These are phyloP conservation scores for Drosophila baimaii DNA, from an alignment of 1,140 invertebrate species.

Conservation along the genomic window DNA sequence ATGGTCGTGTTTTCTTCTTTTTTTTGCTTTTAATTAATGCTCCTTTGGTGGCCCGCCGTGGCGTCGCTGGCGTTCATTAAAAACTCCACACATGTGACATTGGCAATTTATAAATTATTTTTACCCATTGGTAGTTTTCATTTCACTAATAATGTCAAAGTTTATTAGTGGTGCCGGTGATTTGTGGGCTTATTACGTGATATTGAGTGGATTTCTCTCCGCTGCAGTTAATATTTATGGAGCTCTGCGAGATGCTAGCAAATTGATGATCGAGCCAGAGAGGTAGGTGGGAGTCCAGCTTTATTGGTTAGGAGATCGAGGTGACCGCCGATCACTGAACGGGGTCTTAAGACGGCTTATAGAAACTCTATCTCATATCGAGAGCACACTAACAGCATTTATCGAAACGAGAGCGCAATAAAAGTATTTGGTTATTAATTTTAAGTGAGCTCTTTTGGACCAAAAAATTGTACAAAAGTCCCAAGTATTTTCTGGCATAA, in stretches of 20 bases:
- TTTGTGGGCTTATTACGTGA: slow-evolving; percentile 68
- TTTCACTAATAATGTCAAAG: slow-evolving; percentile 72
- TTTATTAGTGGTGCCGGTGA: slow-evolving; percentile 59
- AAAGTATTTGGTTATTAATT: neutral
- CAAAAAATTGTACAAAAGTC: neutral
- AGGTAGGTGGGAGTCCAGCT: neutral
- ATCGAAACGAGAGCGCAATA: neutral
- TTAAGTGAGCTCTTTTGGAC: neutral
- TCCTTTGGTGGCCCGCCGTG: slow-evolving; percentile 44
- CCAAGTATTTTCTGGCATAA: neutral
- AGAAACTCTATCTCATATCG: neutral
- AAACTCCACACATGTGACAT: slow-evolving; percentile 58
- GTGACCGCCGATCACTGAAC: too few species aligned
- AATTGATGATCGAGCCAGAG: slow-evolving; percentile 6
- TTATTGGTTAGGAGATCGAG: neutral
- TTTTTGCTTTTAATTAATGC: slow-evolving; percentile 67
- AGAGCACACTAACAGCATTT: neutral
- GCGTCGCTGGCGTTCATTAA: slow-evolving; percentile 60
- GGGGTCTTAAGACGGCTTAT: neutral
- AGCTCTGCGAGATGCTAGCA: slow-evolving; percentile 24
- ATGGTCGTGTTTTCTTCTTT: slow-evolving; percentile 36
- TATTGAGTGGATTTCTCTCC: slow-evolving; percentile 42
- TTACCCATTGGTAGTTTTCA: slow-evolving; percentile 38
- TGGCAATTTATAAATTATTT: slow-evolving; percentile 74
- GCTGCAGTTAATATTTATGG: slow-evolving; percentile 53